These are phyloP conservation scores for Oncorhynchus keta DNA, from an alignment of 2,113 vertebrate genomes.

Conservation along the genomic window DNA sequence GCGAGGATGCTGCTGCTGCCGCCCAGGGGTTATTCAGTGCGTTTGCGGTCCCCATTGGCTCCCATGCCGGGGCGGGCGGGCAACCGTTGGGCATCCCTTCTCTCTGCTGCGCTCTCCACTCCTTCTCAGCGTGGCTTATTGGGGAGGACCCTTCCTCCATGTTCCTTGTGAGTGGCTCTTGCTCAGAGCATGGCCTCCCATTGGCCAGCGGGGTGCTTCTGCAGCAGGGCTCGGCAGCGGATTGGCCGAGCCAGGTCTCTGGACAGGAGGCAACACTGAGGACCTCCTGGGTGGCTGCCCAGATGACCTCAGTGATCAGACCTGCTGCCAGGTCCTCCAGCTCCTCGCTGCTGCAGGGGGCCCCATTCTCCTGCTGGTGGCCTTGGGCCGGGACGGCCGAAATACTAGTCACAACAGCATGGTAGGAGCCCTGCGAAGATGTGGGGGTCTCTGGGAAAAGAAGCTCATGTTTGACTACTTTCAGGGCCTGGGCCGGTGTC, in stretches of 20 bases:
- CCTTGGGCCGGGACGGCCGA: slow-evolving; percentile 30
- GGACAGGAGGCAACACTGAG: slow-evolving; percentile 57
- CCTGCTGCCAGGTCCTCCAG: slow-evolving; percentile 83
- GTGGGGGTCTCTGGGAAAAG: slow-evolving; percentile 30
- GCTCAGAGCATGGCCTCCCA: slow-evolving; percentile 30
- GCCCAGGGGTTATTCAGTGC: slow-evolving; percentile 17
- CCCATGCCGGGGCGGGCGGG: slow-evolving; percentile 36
- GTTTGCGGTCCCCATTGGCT: slow-evolving; percentile 23
- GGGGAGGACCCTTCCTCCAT: slow-evolving; percentile 13
- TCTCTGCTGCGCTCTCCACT: slow-evolving; percentile 10
- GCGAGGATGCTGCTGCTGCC: slow-evolving; percentile 1
- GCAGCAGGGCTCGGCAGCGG: neutral
- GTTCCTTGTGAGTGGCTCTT: slow-evolving; percentile 24
- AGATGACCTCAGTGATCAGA: slow-evolving; percentile 87
- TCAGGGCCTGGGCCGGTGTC: slow-evolving; percentile 11
- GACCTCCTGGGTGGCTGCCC: slow-evolving; percentile 84
- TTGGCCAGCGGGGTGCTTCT: slow-evolving; percentile 21
- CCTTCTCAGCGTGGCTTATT: neutral
- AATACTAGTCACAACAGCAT: slow-evolving; percentile 54
- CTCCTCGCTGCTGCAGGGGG: slow-evolving; percentile 43
- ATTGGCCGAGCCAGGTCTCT: slow-evolving; percentile 10
- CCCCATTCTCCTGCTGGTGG: neutral
- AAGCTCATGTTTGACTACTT: neutral
- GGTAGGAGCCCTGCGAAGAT: slow-evolving; percentile 25
- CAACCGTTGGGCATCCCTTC: slow-evolving; percentile 59